These are phyloP conservation scores for Carabus problematicus DNA, from an alignment of 2,888 invertebrate genomes.

Conservation along the genomic window DNA sequence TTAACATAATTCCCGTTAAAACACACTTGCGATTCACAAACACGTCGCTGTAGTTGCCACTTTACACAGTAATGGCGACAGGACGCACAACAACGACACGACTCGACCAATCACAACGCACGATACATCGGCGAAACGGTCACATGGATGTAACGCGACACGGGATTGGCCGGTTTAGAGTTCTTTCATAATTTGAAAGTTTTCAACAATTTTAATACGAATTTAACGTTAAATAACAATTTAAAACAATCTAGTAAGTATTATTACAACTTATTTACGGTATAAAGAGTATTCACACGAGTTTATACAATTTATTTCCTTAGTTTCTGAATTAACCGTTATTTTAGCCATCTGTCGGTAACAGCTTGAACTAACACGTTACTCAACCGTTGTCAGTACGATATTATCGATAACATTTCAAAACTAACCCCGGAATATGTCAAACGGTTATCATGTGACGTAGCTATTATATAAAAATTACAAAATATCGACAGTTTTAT, in stretches of 20 bases:
- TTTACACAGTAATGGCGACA: constrained; percentile 22
- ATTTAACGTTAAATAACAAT: no score
- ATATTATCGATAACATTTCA: no score
- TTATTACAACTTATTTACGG: no score
- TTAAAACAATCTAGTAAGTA: no score
- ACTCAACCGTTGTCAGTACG: no score
- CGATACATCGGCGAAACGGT: constrained; percentile 7
- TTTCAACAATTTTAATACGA: constrained; percentile 1
- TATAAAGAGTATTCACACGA: no score
- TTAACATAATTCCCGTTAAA: constrained; percentile 11
- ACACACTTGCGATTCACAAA: neutral
- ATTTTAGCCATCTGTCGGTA: neutral
- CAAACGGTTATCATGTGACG: no score
- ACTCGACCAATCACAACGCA: constrained; percentile 19
- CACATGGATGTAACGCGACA: neutral
- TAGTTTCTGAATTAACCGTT: no score
- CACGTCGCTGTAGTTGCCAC: neutral
- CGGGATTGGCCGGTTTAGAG: constrained; percentile 4
- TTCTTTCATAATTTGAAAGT: constrained; percentile 26
- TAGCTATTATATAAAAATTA: no score
- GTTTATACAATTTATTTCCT: no score
- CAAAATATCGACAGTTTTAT: no score
- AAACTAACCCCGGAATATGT: no score
- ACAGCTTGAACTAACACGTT: neutral
- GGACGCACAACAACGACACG: constrained; percentile 33